phyloP scores from a whole-genome alignment of 2,797 vertebrate genomes.

The Coendou prehensilis region DNA sequence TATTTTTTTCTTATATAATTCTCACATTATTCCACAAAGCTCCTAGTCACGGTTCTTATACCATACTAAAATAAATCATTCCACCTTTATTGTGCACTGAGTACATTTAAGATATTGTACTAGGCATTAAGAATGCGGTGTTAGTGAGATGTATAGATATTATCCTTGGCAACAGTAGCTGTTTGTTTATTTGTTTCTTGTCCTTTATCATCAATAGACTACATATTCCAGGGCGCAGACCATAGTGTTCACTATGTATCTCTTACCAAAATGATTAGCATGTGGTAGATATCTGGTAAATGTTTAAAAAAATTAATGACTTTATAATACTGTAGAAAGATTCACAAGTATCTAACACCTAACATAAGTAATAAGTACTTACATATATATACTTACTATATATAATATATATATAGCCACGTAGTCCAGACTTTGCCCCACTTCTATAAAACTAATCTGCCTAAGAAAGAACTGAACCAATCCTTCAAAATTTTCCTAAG shows the following conservation, averaged over 20 bases:
- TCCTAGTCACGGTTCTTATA: neutral
- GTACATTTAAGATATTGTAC: neutral
- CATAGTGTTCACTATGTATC: neutral
- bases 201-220: neutral
- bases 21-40: neutral
- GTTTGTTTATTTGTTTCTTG: neutral
- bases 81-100: neutral
- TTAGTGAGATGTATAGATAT: neutral
- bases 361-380: neutral
- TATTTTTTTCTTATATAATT: conserved; percentile 34
- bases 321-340: neutral
- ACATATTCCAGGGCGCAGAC: neutral
- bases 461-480: conserved; percentile 3
- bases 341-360: neutral
- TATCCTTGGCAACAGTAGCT: neutral
- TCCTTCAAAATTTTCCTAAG: neutral
- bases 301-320: neutral
- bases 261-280: neutral
- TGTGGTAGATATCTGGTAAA: neutral
- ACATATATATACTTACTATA: neutral
- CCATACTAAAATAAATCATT: neutral
- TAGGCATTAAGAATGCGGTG: neutral
- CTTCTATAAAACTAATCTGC: neutral
- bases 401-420: neutral
- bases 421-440: neutral